Percentiles rank a stretch among this genome's conserved stretches.
phyloP scores from a whole-genome alignment of 1,140 invertebrate species.

The Zaprionus ornatus region DNA sequence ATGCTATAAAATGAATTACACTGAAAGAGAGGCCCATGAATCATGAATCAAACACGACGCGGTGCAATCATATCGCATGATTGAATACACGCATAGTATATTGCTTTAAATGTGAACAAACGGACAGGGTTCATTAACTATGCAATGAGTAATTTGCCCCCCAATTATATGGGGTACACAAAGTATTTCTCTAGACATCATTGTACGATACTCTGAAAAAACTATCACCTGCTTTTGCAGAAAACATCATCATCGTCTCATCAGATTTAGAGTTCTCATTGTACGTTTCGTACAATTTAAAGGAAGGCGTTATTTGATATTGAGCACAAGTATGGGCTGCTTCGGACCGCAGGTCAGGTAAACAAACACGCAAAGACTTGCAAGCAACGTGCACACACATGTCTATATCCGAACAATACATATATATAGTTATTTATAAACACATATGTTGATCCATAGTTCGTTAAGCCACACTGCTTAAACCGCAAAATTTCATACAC shows the following conservation, averaged over 20 bases:
- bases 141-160: not conserved
- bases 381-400: conserved; percentile 11
- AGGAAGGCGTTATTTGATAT: conserved; percentile 61
- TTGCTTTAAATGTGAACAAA: conserved; percentile 27
- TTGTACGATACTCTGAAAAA: not conserved
- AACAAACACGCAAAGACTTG: conserved; percentile 28
- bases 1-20: conserved; percentile 29
- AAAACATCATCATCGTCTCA: conserved; percentile 9
- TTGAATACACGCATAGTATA: conserved; percentile 17
- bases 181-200: not conserved
- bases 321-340: conserved; percentile 65
- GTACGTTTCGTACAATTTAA: not conserved
- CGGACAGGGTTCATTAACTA: conserved; percentile 6
- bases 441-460: conserved; percentile 41
- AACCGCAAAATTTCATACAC: conserved; percentile 54
- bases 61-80: conserved; percentile 22
- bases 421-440: conserved; percentile 39
- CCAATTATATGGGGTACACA: not conserved
- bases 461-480: conserved; percentile 7
- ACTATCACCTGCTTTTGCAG: conserved; percentile 4
- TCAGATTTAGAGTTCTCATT: not conserved
- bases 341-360: conserved; percentile 39
- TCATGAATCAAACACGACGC: conserved; percentile 4
- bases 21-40: conserved; percentile 17
- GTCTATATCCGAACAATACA: not conserved